Evolutionary conservation across 2,113 vertebrate genomes (phyloP), one percentile per base, ranked within the genome.

Genomic region (Xyliphius kryptos): DNA sequence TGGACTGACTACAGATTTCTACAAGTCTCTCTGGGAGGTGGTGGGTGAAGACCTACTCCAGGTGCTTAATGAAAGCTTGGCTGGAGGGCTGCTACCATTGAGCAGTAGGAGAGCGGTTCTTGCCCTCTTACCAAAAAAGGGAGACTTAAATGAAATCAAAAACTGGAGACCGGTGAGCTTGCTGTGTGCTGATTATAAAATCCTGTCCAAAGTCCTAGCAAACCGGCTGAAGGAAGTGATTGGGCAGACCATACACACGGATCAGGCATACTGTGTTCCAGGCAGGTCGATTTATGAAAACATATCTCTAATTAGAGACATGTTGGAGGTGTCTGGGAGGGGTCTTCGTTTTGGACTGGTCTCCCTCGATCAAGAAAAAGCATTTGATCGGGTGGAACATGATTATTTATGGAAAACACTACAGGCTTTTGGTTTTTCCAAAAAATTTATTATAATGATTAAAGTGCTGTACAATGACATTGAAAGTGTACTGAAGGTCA

Each of bases 71-170:
- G 59, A 43, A 8, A 43, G 26, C 20, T n/a, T 59, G 9, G 13
- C 15, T 7, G 1, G 20, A 11, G 40, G 16, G 10, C 10, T 21
- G 12, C 21, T 62, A 14, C 38, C 57, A 15, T 19, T 32, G 6
- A 57, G 37, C 40, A 56, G 52, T 38, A 66, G 37, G 26, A 56
- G 62, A 44, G 56, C 21, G 2, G 38, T 47, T 5, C 13, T 67
- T 13, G 44, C 49, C 9, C 15, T 67, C 6, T 13, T 53, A 4
- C 56, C 62, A 2, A 54, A 65, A 15, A 63, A 63, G 13, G 59
- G 53, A 13, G 22, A 62, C n/a, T 37, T 57, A 6, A 41, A 17
- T 20, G 37, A 41, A 13, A 3, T 20, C 1, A 56, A 56, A 14
- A 57, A 21, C 19, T 44, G 14, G 4, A 57, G 14, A 13, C 19